Evolutionary conservation across 2,113 vertebrate genomes (phyloP), one percentile per base, ranked within the genome.

Genomic region (Ochotona princeps): DNA sequence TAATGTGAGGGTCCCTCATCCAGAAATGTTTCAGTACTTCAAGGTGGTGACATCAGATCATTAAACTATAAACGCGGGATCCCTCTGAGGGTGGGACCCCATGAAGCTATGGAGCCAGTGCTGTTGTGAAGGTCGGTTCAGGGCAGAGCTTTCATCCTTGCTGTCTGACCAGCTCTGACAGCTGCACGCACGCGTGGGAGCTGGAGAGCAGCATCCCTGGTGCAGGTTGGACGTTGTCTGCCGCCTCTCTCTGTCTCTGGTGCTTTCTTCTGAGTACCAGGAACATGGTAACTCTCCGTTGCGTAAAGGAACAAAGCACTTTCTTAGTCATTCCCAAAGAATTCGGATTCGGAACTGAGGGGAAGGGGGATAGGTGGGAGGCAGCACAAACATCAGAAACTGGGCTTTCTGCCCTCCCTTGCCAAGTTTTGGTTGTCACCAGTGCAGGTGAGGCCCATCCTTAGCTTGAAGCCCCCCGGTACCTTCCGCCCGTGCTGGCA

Each of bases 401-500:
- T 2, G 0, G 57, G 86, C 35, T 66, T 72, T 82, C 60, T 51
- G 44, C 66, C 8, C 54, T n/a, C 18, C 0, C 75, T 44, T 35
- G 32, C 82, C 93, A 83, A 7, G 89, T 73, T n/a, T 38, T 80
- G 66, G n/a, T 92, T 90, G 32, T 66, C 25, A 0, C 67, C 72
- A 78, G 82, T 69, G 1, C 60, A 74, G 91, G 35, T 75, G 47
- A 93, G 66, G 69, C 67, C 87, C 66, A 8, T 44, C 70, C 14
- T 82, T 65, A n/a, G 1, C 4, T n/a, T 86, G 80, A 89, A 51
- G 57, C 32, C 57, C 32, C 57, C 73, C 65, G 10, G 81, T 26
- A 80, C 85, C 83, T 96, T 90, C 85, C 44, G 60, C 54, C 0
- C 88, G 12, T 75, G 85, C 92, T 86, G 89, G 79, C 80, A 85